Percentiles rank a stretch among this genome's conserved stretches.
Evolutionary conservation across 2,888 invertebrate species (phyloP).

Genomic region (Bombyx huttoni): DNA sequence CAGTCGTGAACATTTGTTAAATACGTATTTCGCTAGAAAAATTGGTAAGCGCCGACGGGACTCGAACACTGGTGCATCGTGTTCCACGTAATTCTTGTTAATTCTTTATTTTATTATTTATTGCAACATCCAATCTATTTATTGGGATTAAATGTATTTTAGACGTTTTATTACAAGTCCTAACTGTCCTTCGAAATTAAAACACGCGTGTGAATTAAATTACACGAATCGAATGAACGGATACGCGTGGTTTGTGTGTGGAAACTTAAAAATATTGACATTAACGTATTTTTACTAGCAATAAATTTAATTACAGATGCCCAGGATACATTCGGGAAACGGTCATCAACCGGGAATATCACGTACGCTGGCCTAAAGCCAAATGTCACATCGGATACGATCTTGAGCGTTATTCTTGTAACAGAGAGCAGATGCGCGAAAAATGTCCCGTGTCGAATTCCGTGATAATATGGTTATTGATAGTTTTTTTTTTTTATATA

Average conservation of each 20-base stretch:
- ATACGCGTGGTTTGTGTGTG: not conserved
- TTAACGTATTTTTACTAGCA: not conserved
- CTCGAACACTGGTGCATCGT: too few relatives aligned
- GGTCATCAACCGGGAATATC: constrained; percentile 9
- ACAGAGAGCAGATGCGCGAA: constrained; percentile 12
- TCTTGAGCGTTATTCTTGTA: constrained; percentile 36
- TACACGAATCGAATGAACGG: not conserved
- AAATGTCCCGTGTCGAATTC: not conserved
- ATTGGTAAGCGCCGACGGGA: too few relatives aligned
- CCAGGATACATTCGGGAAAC: not conserved
- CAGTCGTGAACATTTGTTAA: too few relatives aligned
- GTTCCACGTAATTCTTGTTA: too few relatives aligned
- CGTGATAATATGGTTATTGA: not conserved
- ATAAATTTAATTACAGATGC: not conserved
- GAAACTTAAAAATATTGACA: not conserved
- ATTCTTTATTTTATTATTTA: too few relatives aligned
- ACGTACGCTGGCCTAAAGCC: constrained; percentile 18
- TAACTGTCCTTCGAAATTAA: too few relatives aligned
- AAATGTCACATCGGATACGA: constrained; percentile 24
- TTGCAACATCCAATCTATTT: too few relatives aligned
- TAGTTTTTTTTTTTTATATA: too few relatives aligned
- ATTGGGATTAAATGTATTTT: too few relatives aligned
- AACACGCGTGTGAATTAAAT: too few relatives aligned
- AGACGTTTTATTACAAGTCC: too few relatives aligned
- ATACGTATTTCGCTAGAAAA: too few relatives aligned